These are phyloP conservation scores for Coremacera marginata DNA, from an alignment of 2,888 invertebrate genomes.

Conservation along the genomic window DNA sequence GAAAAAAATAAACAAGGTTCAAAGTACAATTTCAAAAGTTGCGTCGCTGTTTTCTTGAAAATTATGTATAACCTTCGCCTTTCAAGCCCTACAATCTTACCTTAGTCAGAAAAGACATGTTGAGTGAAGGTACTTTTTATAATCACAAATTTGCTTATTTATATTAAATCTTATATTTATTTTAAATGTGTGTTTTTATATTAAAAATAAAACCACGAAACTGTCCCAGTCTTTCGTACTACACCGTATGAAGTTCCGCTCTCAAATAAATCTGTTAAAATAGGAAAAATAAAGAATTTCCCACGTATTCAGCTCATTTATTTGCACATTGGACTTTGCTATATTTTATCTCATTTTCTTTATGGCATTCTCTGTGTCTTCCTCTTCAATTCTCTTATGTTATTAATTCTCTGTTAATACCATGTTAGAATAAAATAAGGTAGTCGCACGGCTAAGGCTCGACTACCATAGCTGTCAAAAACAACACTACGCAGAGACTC, in stretches of 20 bases:
- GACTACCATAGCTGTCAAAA: too few relatives aligned
- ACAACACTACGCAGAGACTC: too few relatives aligned
- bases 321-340: constrained; percentile 36
- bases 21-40: not conserved
- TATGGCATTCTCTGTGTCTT: not conserved
- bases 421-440: too few relatives aligned
- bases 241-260: not conserved
- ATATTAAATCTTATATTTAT: not conserved
- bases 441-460: too few relatives aligned
- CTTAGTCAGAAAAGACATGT: constrained; percentile 61
- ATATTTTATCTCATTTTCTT: not conserved
- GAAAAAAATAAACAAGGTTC: not conserved
- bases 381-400: not conserved
- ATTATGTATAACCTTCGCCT: not conserved
- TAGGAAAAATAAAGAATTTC: not conserved
- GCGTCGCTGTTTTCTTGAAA: not conserved
- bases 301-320: not conserved
- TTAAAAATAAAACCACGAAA: too few relatives aligned
- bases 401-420: too few relatives aligned
- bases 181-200: too few relatives aligned
- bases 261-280: not conserved
- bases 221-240: not conserved
- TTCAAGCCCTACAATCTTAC: constrained; percentile 44
- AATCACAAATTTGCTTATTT: not conserved
- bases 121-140: not conserved